Percentiles rank a stretch among this genome's conserved stretches.
These are phyloP conservation scores for Orycteropus afer DNA, from an alignment of 2,113 vertebrate genomes.

Conservation along the genomic window DNA sequence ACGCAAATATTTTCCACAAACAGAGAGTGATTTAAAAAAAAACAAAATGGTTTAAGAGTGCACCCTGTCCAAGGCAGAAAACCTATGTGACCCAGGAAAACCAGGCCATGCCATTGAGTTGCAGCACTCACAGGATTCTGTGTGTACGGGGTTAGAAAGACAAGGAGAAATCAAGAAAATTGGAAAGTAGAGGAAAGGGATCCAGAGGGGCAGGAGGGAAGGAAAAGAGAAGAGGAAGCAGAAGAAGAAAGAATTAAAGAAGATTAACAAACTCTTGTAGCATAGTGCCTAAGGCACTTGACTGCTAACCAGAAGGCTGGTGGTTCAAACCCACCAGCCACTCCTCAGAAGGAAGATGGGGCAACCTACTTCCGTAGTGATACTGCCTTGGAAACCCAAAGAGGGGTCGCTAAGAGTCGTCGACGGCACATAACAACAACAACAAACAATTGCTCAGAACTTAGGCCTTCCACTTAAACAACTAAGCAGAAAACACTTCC, in stretches of 20 bases:
- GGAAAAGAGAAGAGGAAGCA: neutral
- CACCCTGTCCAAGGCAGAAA: neutral
- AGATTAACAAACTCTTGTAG: neutral
- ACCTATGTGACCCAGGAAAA: neutral
- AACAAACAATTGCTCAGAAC: neutral
- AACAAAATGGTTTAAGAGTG: no score
- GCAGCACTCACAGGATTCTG: no score
- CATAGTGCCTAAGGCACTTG: no score
- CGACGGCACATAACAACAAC: no score
- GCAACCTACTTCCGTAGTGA: no score
- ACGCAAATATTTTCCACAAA: neutral
- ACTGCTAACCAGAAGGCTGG: no score
- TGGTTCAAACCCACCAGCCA: no score
- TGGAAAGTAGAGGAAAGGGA: neutral
- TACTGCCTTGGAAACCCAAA: no score
- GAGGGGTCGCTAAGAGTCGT: no score
- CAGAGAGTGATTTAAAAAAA: neutral
- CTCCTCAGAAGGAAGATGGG: no score
- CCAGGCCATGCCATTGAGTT: no score
- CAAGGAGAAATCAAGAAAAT: neutral
- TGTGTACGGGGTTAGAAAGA: neutral
- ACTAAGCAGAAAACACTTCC: neutral
- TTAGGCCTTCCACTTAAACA: neutral
- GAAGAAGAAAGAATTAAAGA: neutral
- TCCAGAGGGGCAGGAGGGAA: neutral